Evolutionary conservation across 1,140 invertebrate species (phyloP), one percentile per base, ranked within the genome.

Genomic region (Drosophila jambulina): DNA sequence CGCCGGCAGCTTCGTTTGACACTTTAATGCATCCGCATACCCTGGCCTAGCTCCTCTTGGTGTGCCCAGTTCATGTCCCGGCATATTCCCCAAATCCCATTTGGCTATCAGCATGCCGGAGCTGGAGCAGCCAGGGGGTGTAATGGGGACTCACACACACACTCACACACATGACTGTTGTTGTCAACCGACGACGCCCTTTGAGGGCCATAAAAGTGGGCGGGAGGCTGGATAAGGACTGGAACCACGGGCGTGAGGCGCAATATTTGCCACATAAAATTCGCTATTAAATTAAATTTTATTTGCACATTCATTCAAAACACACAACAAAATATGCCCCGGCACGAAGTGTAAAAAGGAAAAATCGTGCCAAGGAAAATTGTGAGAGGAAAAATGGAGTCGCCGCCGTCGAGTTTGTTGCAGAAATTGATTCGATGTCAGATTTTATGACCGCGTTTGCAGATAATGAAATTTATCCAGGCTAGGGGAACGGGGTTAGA

Each of bases 261-360:
- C 85, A 88, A 90, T 88, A 88, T 88, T 88, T 88, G 82, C 70
- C 69, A 86, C 82, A 86, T 87, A 72, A 86, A 86, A 86, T 75
- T 69, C 42, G 82, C 78, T 76, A 84, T 87, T 87, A 87, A 87
- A 90, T 88, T 81, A 75, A 88, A 90, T 88, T 88, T 88, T 88
- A 88, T 88, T 88, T 81, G 85, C 85, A 84, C 80, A 88, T 88
- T 90, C 65, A 90, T 83, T 83, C 80, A 86, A 86, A 79, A 86
- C 17, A 51, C 25, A 81, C 57, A 60, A 78, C 68, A 86, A 79
- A 76, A 82, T 81, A 78, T 36, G 71, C 71, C 77, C 40, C 54
- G 32, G 57, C 38, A 23, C 53, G 25, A 53, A 46, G 48, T 12
- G 34, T 36, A 43, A 7, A 5, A 23, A 21, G 17, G 46, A n/a